These are phyloP conservation scores for Torymus tubicola DNA, from an alignment of 2,888 invertebrate genomes.

Conservation along the genomic window DNA sequence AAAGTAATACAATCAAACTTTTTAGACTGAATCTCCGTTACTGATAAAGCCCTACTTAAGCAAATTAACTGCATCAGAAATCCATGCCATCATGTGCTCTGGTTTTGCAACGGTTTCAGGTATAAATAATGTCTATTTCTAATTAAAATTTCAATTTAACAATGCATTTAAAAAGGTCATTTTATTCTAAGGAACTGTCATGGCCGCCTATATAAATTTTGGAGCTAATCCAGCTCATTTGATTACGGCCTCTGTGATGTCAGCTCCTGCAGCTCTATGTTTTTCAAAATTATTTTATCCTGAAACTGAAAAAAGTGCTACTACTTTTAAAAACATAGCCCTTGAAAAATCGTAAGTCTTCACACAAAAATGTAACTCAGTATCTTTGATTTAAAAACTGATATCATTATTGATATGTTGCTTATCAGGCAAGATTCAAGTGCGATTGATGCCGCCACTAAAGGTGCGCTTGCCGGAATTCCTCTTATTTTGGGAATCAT, in stretches of 20 bases:
- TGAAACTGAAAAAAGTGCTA: conserved; percentile 89
- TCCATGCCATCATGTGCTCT: conserved; percentile 95
- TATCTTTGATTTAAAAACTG: neutral
- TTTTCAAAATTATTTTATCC: conserved; percentile 94
- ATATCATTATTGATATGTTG: neutral
- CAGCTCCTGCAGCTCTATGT: conserved; percentile 94
- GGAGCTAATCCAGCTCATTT: conserved; percentile 93
- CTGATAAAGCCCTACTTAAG: conserved; percentile 91
- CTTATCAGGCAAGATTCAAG: conserved; percentile 88
- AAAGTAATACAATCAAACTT: conserved; percentile 49
- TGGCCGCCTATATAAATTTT: conserved; percentile 94
- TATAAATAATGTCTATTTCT: conserved; percentile 60
- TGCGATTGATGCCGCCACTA: conserved; percentile 92
- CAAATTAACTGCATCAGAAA: conserved; percentile 92
- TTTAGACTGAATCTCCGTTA: conserved; percentile 92
- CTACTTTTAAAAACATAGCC: conserved; percentile 86
- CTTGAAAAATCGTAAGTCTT: conserved; percentile 82
- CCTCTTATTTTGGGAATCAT: conserved; percentile 90
- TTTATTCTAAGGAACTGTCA: conserved; percentile 83
- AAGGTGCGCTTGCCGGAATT: conserved; percentile 90
- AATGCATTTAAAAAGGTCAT: neutral
- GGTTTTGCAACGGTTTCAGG: conserved; percentile 97
- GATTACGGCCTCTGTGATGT: conserved; percentile 96
- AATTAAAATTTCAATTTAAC: neutral
- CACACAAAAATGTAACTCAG: neutral